Conservation (phyloP, 1,140 invertebrate genomes). For the Meloidogyne hapla region DNA sequence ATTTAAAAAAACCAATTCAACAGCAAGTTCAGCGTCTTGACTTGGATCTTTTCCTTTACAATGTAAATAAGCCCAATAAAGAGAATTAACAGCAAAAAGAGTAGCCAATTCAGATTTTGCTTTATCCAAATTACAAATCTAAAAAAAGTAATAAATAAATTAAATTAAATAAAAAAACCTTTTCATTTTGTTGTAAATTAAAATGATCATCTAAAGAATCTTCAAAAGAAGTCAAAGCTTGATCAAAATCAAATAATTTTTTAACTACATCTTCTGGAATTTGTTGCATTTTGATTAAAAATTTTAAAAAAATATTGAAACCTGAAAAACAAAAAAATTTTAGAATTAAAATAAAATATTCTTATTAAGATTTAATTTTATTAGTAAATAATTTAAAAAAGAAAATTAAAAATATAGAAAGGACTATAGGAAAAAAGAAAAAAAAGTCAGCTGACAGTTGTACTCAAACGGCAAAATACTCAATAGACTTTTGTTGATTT, state of each 20-base stretch:
- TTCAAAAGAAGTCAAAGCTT: background rate
- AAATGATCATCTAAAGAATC: background rate
- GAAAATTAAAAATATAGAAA: too few species aligned
- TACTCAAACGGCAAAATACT: too few species aligned
- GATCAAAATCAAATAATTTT: background rate
- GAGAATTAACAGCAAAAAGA: constrained; percentile 19
- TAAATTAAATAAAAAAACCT: background rate
- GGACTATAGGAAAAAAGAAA: background rate
- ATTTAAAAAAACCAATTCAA: constrained; percentile 14
- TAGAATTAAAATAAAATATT: too few species aligned
- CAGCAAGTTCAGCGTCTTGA: background rate
- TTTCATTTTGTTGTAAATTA: background rate
- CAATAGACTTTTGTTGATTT: too few species aligned
- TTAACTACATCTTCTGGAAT: background rate
- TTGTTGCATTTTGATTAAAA: background rate
- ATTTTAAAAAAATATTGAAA: too few species aligned
- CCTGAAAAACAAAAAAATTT: too few species aligned
- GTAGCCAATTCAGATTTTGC: constrained; percentile 7
- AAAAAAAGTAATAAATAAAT: background rate
- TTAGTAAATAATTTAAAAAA: too few species aligned
- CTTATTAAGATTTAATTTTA: too few species aligned
- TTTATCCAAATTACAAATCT: background rate
- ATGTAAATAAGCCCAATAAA: constrained; percentile 16
- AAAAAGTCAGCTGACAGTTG: too few species aligned
- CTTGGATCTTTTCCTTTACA: constrained; percentile 21